Conservation (phyloP, 1,140 invertebrate genomes). For the Habropoda laboriosa region DNA sequence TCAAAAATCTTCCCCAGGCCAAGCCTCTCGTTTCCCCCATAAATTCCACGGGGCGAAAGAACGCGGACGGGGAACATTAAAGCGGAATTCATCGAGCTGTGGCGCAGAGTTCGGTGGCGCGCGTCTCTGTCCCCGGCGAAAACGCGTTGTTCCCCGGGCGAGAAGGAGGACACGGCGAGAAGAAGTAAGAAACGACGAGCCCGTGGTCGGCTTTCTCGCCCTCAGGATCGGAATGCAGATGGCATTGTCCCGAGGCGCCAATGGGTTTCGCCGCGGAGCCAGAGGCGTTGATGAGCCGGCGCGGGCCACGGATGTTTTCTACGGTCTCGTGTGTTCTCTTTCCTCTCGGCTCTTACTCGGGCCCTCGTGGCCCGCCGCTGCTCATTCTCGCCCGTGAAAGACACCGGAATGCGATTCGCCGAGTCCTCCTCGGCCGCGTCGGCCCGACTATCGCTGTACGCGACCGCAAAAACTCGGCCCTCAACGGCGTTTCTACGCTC, state of each 20-base stretch:
- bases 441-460: conserved; percentile 66
- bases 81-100: conserved; percentile 32
- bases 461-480: conserved; percentile 58
- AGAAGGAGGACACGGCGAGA: conserved; percentile 27
- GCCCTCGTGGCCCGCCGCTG: conserved; percentile 46
- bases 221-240: conserved; percentile 72
- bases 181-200: conserved; percentile 46
- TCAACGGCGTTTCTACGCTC: conserved; percentile 18
- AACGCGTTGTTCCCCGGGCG: conserved; percentile 27
- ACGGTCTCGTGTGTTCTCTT: conserved; percentile 54
- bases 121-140: not conserved
- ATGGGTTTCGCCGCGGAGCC: conserved; percentile 64
- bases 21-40: conserved; percentile 15
- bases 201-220: conserved; percentile 59
- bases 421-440: conserved; percentile 12
- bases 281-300: conserved; percentile 78
- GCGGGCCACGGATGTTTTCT: conserved; percentile 78
- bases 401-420: conserved; percentile 74
- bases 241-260: conserved; percentile 71
- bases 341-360: not conserved
- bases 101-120: not conserved
- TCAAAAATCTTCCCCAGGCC: no score
- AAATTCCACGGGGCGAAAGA: conserved; percentile 21
- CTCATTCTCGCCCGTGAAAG: conserved; percentile 71
- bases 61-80: conserved; percentile 24